Conservation (phyloP, 2,888 invertebrate species). For the Dinocampus coccinellae region DNA sequence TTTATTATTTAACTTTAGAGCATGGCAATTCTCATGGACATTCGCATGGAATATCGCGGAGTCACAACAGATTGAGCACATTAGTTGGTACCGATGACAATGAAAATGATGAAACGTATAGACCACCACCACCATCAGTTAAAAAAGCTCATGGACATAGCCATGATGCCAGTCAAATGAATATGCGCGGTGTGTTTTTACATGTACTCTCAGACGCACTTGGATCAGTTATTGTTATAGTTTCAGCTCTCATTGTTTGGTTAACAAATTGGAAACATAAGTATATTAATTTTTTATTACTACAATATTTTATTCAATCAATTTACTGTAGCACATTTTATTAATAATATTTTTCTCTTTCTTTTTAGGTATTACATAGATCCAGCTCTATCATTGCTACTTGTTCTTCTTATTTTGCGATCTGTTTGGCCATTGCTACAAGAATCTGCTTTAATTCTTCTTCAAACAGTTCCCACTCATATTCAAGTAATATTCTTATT, state of each 20-base stretch:
- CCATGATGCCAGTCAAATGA: slow-evolving; percentile 86
- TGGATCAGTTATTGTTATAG: slow-evolving; percentile 92
- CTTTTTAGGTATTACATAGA: slow-evolving; percentile 83
- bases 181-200: slow-evolving; percentile 99
- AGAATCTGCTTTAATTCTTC: slow-evolving; percentile 93
- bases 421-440: slow-evolving; percentile 93
- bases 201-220: slow-evolving; percentile 98
- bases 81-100: slow-evolving; percentile 79
- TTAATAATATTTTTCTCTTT: neutral
- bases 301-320: neutral
- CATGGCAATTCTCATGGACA: slow-evolving; percentile 79
- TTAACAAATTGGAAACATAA: slow-evolving; percentile 84
- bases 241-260: slow-evolving; percentile 86
- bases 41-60: slow-evolving; percentile 75
- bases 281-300: slow-evolving; percentile 44
- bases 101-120: slow-evolving; percentile 78
- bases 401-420: slow-evolving; percentile 87
- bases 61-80: slow-evolving; percentile 74
- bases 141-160: slow-evolving; percentile 71
- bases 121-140: slow-evolving; percentile 58
- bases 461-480: slow-evolving; percentile 99
- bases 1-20: slow-evolving; percentile 71
- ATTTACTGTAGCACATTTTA: neutral
- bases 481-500: slow-evolving; percentile 75
- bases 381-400: slow-evolving; percentile 90